Evolutionary conservation across 2,888 invertebrate genomes (phyloP).

Genomic region (Noctua janthina): DNA sequence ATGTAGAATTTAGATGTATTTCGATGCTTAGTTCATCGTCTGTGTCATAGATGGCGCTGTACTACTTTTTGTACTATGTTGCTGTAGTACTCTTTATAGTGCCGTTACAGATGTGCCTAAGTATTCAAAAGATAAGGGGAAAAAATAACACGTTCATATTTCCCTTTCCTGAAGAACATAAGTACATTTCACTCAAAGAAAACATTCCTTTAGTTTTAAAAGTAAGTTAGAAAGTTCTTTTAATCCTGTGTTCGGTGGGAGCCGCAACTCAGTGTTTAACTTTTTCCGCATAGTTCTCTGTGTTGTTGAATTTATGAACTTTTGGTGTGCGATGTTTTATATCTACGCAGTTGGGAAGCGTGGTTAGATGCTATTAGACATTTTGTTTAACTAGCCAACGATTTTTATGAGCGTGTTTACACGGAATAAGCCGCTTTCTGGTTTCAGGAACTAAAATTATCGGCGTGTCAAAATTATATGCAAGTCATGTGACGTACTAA

Average conservation of each 20-base stretch:
- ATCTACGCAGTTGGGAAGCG: not conserved
- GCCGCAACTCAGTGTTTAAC: not conserved
- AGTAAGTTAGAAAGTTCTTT: constrained; percentile 5
- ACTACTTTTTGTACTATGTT: too few species aligned
- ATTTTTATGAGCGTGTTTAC: not conserved
- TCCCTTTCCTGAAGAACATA: not conserved
- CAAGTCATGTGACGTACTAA: not conserved
- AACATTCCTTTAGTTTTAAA: constrained; percentile 28
- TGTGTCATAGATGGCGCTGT: too few species aligned
- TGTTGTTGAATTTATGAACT: not conserved
- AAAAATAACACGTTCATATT: not conserved
- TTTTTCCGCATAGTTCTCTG: constrained; percentile 14
- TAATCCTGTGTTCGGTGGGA: not conserved
- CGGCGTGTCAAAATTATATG: not conserved
- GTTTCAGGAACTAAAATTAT: not conserved
- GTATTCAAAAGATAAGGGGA: not conserved
- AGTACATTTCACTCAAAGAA: constrained; percentile 28
- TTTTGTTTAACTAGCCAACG: not conserved
- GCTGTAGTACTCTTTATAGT: too few species aligned
- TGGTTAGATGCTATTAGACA: constrained; percentile 6
- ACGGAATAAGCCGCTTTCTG: not conserved
- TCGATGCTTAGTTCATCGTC: too few species aligned
- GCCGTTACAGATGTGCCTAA: not conserved
- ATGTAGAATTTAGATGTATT: too few species aligned
- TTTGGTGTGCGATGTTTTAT: not conserved